Evolutionary conservation across 2,113 vertebrate genomes (phyloP), one percentile per base, ranked within the genome.

Genomic region (Oceanodroma tethys): DNA sequence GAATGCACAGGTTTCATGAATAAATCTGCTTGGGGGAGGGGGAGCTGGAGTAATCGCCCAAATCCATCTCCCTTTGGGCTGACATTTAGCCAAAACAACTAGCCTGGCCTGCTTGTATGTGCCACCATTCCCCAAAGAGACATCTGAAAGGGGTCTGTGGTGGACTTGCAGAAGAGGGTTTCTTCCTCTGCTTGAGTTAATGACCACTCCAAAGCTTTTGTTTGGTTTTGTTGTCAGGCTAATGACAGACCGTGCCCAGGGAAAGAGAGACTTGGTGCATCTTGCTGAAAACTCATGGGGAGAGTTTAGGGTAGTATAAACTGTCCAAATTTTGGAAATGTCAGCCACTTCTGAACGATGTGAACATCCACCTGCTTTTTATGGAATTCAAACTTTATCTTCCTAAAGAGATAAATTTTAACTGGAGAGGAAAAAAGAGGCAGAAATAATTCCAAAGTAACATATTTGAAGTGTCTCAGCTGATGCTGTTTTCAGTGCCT

Each of bases 31-130:
- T 32, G 2, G 3, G 7, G 3, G 4, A 40, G 10, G 9, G 4
- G 11, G 2, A 45, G 26, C 5, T 25, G 10, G 2, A 3, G 7
- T 60, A 60, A 80, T 32, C 9, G n/a, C 23, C 7, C 42, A 50
- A 25, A 67, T 50, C 17, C 18, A 23, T 88, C 52, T 73, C 7
- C 45, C 14, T 60, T 32, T 48, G 3, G 13, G 13, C 2, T 93
- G 58, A 68, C 5, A 25, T 75, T 82, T 82, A 30, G 7, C 16
- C 45, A 13, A 86, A 72, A 32, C 8, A 70, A 30, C 11, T 34
- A 34, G 26, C 13, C 18, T 79, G 63, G 7, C 29, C 2, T 10
- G 18, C 26, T 62, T 66, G 16, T 70, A 6, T 0, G 0, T 38
- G 45, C 7, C 71, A 83, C 22, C 36, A 45, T 50, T 7, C 3